Evolutionary conservation across 1,140 invertebrate species (phyloP).

Genomic region (Tenebrio molitor): DNA sequence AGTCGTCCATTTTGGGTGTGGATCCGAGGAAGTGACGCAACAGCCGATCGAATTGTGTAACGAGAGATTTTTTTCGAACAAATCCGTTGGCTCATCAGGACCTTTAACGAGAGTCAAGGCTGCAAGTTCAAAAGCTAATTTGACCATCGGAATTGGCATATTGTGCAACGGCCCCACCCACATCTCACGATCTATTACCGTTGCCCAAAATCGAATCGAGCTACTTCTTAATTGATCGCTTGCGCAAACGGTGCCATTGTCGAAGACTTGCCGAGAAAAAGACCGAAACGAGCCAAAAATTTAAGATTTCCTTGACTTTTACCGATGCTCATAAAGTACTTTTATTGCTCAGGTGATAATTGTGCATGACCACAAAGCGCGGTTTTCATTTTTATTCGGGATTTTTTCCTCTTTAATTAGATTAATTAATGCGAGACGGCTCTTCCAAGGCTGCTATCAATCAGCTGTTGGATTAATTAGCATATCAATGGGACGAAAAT

Average conservation of each 20-base stretch:
- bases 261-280: neutral
- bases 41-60: neutral
- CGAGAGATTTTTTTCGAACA: neutral
- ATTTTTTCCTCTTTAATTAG: neutral
- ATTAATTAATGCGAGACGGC: conserved; percentile 20
- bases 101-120: conserved; percentile 25
- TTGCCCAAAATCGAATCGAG: conserved; percentile 24
- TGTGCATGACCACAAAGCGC: neutral
- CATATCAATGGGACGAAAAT: too few species aligned
- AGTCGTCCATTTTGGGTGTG: conserved; percentile 7
- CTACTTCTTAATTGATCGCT: conserved; percentile 25
- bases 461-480: conserved; percentile 9
- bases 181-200: conserved; percentile 3
- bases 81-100: too few species aligned
- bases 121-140: conserved; percentile 21
- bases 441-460: conserved; percentile 27
- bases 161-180: conserved; percentile 30
- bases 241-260: conserved; percentile 1
- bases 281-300: neutral
- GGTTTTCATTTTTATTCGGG: neutral
- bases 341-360: conserved; percentile 16
- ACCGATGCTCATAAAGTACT: conserved; percentile 4
- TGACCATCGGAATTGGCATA: neutral
- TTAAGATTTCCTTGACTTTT: conserved; percentile 31
- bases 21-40: conserved; percentile 27